Base-by-base conservation (phyloP, 2,888 invertebrate genomes). In the Incurvaria masculella region DNA sequence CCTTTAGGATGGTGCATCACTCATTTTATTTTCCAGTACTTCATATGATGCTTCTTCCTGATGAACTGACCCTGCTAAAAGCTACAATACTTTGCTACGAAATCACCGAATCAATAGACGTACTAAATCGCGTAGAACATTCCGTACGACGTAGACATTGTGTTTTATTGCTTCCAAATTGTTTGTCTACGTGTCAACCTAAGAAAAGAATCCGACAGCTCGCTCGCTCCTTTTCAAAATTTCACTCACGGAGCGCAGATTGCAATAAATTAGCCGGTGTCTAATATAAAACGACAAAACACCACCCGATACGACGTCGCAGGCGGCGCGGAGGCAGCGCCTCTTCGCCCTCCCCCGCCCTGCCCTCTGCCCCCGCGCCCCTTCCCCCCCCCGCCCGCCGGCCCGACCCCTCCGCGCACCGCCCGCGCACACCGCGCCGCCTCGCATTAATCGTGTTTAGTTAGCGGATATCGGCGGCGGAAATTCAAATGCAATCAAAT, bases 401-500 rank as follows among this genome's bases (percentile, higher is more conserved):
- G 73, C 75, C 75, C 74, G 69, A 74, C 73, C 20, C 64, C 69
- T 64, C 68, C 63, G 67, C 70, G 69, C 76, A 79, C 78, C 79
- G 79, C 79, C 79, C 79, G 78, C 79, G 79, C n/a, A n/a, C n/a
- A n/a, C n/a, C 69, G 74, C 73, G 26, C 64, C 69, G 64, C 68
- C 63, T 68, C 70, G 69, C 76, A 79, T 78, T 79, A 79, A 79
- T 79, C 79, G 78, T 79, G 79, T 79, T 79, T 79, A 79, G 79
- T 78, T 76, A 79, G 73, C 72, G 74, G 76, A 78, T 79, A 79
- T 79, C 71, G 78, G 73, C 74, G 73, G 72, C 67, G 74, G 72
- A 79, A 78, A 76, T 76, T 76, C 74, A 76, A 75, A 78, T 78
- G 75, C 78, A 78, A 76, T 78, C 76, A 78, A 76, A 79, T 75